Evolutionary conservation across 2,888 invertebrate genomes (phyloP).

Genomic region (Stenotaenia linearis): DNA sequence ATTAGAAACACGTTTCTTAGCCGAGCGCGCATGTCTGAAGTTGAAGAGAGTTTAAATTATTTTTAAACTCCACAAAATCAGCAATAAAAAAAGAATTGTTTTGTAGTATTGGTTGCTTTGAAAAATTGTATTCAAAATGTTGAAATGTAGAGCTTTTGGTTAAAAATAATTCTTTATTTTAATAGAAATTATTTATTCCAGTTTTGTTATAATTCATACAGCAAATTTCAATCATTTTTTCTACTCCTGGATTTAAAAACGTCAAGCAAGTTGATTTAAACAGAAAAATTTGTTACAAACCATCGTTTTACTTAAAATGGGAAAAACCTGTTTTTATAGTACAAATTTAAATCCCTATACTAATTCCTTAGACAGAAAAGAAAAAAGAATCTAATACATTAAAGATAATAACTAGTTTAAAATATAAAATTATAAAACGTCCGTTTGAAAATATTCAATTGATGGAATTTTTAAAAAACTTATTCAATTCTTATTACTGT

Average conservation of each 20-base stretch:
- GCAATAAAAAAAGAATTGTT: not conserved
- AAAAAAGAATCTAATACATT: not conserved
- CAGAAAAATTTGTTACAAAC: too few relatives aligned
- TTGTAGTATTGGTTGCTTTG: not conserved
- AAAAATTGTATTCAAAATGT: not conserved
- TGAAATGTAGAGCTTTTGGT: too few relatives aligned
- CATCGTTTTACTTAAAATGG: not conserved
- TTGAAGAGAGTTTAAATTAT: slow-evolving; percentile 24
- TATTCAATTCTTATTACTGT: not conserved
- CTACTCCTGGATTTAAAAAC: not conserved
- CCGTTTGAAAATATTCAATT: not conserved
- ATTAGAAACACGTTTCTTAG: slow-evolving; percentile 30
- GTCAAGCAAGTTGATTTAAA: not conserved
- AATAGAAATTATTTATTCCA: slow-evolving; percentile 26
- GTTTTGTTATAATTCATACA: not conserved
- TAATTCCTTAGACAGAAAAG: not conserved
- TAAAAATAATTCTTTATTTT: not conserved
- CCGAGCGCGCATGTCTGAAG: slow-evolving; percentile 27
- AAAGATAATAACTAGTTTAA: not conserved
- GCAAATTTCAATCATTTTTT: not conserved
- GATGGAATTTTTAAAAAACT: not conserved
- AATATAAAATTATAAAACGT: slow-evolving; percentile 5
- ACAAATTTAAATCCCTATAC: not conserved
- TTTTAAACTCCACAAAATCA: too few relatives aligned
- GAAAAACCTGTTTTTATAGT: not conserved